Evolutionary conservation across 2,888 invertebrate species (phyloP), one percentile per base, ranked within the genome.

Genomic region (Panorpa germanica): DNA sequence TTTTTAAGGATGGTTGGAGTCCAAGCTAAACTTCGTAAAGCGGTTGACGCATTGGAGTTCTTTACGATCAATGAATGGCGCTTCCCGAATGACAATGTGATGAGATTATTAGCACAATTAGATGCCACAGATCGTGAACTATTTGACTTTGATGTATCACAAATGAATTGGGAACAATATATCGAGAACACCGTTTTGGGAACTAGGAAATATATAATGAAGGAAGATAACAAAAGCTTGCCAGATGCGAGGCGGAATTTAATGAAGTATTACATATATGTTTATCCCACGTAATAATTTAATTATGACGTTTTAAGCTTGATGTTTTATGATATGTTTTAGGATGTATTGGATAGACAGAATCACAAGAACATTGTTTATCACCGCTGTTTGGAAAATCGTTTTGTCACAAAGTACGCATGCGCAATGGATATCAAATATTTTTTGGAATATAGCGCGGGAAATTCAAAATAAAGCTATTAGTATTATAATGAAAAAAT

Each of bases 11-110:
- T 74, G 48, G 59, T 73, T 1, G 55, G 57, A 33, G 56, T 65
- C 1, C 72, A 73, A 43, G 57, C 57, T 11, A 59, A 61, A 41
- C 60, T 71, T 21, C 55, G 58, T 7, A 53, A 53, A 11, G 73
- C 72, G 0, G 44, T 70, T 12, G 57, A 64, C 34, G 58, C 78
- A 2, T 48, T 83, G 12, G 67, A 74, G 42, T 82, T 76, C 49
- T 83, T 82, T 48, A 80, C 80, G 9, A 73, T 70, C 26, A 66
- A 72, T 40, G 59, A 70, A 35, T 91, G 91, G 91, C 52, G 65
- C 20, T 85, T 86, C 47, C 59, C 53, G 17, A 74, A 70, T 38
- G 61, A 63, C 4, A 68, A 70, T 36, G 63, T 70, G 38, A 48
- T 54, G 32, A 53, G 61, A 1, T 49, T 80, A 4, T 55, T 53